Evolutionary conservation across 2,113 vertebrate genomes (phyloP).

Genomic region (Leptocoma aspasia): DNA sequence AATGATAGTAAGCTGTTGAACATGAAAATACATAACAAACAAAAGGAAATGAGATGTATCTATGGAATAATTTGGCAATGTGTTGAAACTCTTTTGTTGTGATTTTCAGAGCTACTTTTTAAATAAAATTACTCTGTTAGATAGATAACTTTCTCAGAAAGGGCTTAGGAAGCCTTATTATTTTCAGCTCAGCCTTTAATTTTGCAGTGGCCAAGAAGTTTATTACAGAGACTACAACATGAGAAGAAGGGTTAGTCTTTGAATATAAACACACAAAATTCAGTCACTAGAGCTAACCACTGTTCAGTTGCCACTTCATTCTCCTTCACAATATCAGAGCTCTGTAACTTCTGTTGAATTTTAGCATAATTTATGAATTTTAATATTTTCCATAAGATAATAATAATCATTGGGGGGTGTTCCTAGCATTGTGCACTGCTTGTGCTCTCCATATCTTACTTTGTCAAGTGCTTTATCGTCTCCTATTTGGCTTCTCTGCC

Average conservation of each 20-base stretch:
- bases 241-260: neutral
- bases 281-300: neutral
- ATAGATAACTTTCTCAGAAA: neutral
- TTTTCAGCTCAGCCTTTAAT: constrained; percentile 5
- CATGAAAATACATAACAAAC: constrained; percentile 31
- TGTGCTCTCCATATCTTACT: neutral
- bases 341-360: neutral
- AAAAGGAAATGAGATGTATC: constrained; percentile 22
- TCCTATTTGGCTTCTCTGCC: neutral
- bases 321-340: neutral
- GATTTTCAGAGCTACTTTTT: neutral
- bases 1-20: constrained; percentile 26
- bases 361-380: neutral
- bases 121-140: neutral
- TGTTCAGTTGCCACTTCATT: neutral
- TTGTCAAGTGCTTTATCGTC: neutral
- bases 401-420: neutral
- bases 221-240: neutral
- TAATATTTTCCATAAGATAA: neutral
- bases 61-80: neutral
- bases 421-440: neutral
- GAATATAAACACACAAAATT: neutral
- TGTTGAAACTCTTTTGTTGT: constrained; percentile 9
- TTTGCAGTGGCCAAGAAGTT: neutral
- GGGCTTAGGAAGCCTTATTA: neutral